Base-by-base conservation (phyloP, 2,113 vertebrate genomes). In the Myxocyprinus asiaticus region DNA sequence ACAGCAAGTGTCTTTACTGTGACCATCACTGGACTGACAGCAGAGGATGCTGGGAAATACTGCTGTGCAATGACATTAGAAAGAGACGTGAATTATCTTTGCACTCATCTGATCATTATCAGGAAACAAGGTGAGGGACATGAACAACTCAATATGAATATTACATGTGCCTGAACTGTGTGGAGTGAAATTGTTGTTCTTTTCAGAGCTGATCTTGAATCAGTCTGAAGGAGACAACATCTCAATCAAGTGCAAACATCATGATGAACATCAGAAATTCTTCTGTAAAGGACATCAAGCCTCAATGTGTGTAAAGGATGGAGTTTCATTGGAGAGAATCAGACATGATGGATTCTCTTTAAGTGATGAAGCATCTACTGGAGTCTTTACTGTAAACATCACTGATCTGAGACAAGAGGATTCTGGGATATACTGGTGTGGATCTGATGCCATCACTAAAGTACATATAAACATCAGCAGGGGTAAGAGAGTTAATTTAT, bases 31-130 rank as follows among this genome's bases (percentile, higher is more conserved):
- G 51, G 33, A 68, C 44, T 76, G 53, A 76, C 10, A 15, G 56
- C 79, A 76, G 58, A 68, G 58, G 79, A 81, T 81, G 72, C 79
- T 76, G 79, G 79, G 47, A 68, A 69, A 68, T 81, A 81, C 56
- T 76, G 79, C 72, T 81, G 79, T 76, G 56, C 64, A 7, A 14
- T 81, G 47, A 68, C 45, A 33, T 67, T 7, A 17, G 56, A 67
- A 63, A 43, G 4, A 47, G 10, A 43, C 3, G 5, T 51, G 17
- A 51, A 9, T 10, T 74, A 76, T 55, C 22, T 77, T 55, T 44
- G 12, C 9, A 51, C 72, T 65, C 44, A 42, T 44, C 14, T 58
- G 42, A n/a, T n/a, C 0, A 4, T 79, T 51, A 67, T 56, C 55
- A 44, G 22, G n/a, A 65, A 71, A 44, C 7, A 77, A 48, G 68